Evolutionary conservation across 2,113 vertebrate species (phyloP).

Genomic region (Nyctereutes procyonoides): DNA sequence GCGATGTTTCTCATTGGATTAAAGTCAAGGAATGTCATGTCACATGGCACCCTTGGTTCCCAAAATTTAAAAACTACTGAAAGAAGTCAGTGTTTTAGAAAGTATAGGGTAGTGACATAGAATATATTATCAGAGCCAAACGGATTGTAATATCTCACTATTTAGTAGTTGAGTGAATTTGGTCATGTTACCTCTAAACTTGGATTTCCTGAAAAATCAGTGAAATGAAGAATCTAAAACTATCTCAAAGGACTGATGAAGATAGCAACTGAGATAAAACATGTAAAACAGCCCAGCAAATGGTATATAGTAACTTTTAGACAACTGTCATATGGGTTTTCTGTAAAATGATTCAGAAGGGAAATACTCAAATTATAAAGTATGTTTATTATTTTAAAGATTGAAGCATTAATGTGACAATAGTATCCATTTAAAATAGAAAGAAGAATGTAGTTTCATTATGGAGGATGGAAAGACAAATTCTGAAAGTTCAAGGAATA

Average conservation of each 20-base stretch:
- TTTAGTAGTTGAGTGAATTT: background rate
- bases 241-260: background rate
- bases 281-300: background rate
- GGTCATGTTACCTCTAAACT: background rate
- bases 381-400: background rate
- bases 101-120: background rate
- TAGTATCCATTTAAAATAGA: background rate
- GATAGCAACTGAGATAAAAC: background rate
- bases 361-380: background rate
- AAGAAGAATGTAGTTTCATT: background rate
- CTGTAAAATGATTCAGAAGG: background rate
- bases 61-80: background rate
- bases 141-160: background rate
- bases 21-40: background rate
- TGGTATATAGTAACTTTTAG: background rate
- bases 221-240: background rate
- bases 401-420: background rate
- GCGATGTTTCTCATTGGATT: background rate
- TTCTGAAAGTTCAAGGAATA: background rate
- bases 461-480: background rate
- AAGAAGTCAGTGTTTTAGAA: background rate
- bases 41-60: background rate
- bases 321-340: background rate
- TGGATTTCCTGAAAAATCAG: background rate
- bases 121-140: background rate